Percentiles rank a stretch among this genome's conserved stretches.
phyloP scores from a whole-genome alignment of 2,113 vertebrate genomes.

The Panthera leo region DNA sequence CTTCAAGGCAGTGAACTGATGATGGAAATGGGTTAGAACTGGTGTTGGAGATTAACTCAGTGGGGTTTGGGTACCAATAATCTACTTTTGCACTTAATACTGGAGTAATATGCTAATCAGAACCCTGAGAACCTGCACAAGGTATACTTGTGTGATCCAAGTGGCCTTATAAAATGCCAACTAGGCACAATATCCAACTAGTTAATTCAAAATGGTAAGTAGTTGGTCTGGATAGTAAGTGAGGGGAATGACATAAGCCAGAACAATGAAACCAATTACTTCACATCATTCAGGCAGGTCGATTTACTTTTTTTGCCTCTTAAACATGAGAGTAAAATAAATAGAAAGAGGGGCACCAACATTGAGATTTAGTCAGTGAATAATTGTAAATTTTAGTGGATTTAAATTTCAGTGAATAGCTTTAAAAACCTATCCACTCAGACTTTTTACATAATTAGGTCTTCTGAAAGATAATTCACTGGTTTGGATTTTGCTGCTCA shows the following conservation, averaged over 20 bases:
- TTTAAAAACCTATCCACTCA: not conserved
- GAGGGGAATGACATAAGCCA: not conserved
- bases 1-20: not conserved
- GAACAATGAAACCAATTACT: not conserved
- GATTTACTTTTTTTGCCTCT: not conserved
- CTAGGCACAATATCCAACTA: not conserved
- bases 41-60: not conserved
- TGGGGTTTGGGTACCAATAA: not conserved
- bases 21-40: not conserved
- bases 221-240: not conserved
- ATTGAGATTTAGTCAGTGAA: conserved; percentile 11
- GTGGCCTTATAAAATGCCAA: not conserved
- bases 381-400: not conserved
- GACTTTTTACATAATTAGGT: conserved; percentile 16
- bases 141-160: not conserved
- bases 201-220: not conserved
- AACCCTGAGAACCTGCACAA: not conserved
- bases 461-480: conserved; percentile 16
- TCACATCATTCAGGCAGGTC: not conserved
- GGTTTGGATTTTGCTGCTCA: conserved; percentile 33
- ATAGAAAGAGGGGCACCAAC: not conserved
- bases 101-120: not conserved
- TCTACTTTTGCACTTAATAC: not conserved
- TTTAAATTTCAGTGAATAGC: not conserved
- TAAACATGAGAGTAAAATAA: not conserved